These are phyloP conservation scores for Drosophila bipectinata DNA, from an alignment of 1,140 invertebrate species.

Conservation along the genomic window DNA sequence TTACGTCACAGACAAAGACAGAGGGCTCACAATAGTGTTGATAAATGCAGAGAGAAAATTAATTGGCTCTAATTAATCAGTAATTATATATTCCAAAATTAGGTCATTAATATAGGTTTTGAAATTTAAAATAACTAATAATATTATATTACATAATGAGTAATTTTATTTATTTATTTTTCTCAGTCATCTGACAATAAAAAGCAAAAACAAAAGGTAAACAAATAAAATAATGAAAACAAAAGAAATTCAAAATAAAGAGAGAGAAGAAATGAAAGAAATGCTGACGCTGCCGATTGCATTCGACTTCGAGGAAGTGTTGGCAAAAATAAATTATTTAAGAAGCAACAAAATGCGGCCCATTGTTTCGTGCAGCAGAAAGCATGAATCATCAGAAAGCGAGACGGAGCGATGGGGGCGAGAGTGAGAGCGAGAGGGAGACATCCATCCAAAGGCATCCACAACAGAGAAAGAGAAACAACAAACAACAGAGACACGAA, in stretches of 20 bases:
- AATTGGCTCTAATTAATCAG: too few species aligned
- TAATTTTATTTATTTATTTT: neutral
- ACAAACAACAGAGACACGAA: constrained; percentile 9
- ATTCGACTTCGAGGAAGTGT: constrained; percentile 36
- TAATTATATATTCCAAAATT: neutral
- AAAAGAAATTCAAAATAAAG: constrained; percentile 13
- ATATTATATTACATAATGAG: neutral
- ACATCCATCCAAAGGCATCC: constrained; percentile 56
- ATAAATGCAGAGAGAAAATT: constrained; percentile 1
- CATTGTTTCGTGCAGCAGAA: constrained; percentile 62
- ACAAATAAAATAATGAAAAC: constrained; percentile 43
- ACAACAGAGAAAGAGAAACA: constrained; percentile 38
- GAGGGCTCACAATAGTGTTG: neutral
- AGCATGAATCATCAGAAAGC: constrained; percentile 68
- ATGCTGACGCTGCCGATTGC: constrained; percentile 20
- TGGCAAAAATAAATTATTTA: constrained; percentile 51
- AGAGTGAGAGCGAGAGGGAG: constrained; percentile 6
- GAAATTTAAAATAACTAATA: too few species aligned
- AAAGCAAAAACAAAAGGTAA: constrained; percentile 30
- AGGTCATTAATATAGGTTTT: neutral
- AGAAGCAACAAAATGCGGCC: constrained; percentile 35
- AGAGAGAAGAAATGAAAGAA: constrained; percentile 7
- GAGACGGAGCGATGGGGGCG: neutral
- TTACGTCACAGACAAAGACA: constrained; percentile 49
- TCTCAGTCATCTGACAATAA: too few species aligned